Evolutionary conservation across 1,140 invertebrate genomes (phyloP), one percentile per base, ranked within the genome.

Genomic region (Drosophila ananassae): DNA sequence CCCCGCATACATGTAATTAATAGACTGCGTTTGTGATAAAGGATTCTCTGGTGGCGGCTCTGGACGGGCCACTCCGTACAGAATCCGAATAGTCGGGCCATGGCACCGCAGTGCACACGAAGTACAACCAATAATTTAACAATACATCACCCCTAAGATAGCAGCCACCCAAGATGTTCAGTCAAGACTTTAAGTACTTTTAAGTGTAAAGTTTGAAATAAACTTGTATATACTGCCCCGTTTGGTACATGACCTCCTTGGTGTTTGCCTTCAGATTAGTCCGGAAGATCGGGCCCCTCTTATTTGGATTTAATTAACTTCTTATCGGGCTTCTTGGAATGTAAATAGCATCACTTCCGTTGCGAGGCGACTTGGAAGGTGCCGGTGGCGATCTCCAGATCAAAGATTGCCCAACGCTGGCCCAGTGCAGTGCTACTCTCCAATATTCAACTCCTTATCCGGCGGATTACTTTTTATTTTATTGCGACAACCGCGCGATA

Each of bases 371-470:
- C 66, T 53, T 72, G 54, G 68, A 34, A 30, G 37, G 37, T 25
- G 24, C 13, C 21, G 25, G 7, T 4, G 21, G 8, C 22, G 6
- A 32, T 9, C 32, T 12, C 37, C 41, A 12, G 10, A 44, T 83
- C 60, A 84, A 80, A 85, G 77, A 47, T 51, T 50, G 17, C 39
- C 47, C 21, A 22, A 47, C 68, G 58, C 58, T 85, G 60, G 67
- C 61, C 44, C 37, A 56, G 80, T 46, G 50, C 72, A 66, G 72
- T 79, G 55, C 60, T 75, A 51, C 47, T 17, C 12, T 37, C 32
- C 9, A 8, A n/a, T 32, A 17, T 51, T 24, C 34, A 28, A 5
- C 63, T 21, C 39, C 28, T 5, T 25, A 50, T 34, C 32, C 63
- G 9, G 2, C 32, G 9, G 32, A 9, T 32, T 32, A 10, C 9